Base-by-base conservation (phyloP, 2,113 vertebrate genomes). In the Australoheros scitulus region DNA sequence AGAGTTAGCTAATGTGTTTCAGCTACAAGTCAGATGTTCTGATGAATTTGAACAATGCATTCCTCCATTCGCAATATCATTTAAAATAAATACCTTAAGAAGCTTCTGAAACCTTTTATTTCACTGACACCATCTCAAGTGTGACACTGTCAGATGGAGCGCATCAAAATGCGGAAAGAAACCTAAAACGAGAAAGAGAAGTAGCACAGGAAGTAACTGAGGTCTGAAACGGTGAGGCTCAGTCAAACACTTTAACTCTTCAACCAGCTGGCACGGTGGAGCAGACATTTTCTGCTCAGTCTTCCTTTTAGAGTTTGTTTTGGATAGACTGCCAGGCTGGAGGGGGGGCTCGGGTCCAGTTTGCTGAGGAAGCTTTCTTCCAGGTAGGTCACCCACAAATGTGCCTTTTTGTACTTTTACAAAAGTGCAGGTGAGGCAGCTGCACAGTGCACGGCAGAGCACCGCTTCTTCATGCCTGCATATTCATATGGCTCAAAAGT, bases 121-220 rank as follows among this genome's bases (percentile, higher is more conserved):
- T 63, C 22, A 32, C 34, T 14, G 8, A 13, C 63, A 60, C 10
- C 15, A 61, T 41, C 10, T n/a, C 22, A 61, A 61, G 22, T 61
- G 43, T 78, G 63, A 61, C 80, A 76, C 32, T 13, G 56, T 22
- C 22, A 13, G 7, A 61, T 36, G 43, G 13, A 38, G 41, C n/a
- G 70, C 26, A 17, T 57, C 61, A 70, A 87, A 58, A 82, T 81
- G 85, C 81, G 85, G 81, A 82, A 77, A 86, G 47, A 56, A 38
- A 5, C 50, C n/a, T 26, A 52, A 15, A 55, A 43, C 17, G 29
- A 90, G 74, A 93, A 91, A 64, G 91, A 95, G 95, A 96, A 96
- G 94, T 96, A 79, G 89, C 83, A 94, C 95, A 96, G 95, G 95
- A 96, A 96, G 94, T 94, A 82, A 89, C 61, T 89, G 90, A 92